Base-by-base conservation (phyloP, 1,140 invertebrate species). In the Ridgeia piscesae region DNA sequence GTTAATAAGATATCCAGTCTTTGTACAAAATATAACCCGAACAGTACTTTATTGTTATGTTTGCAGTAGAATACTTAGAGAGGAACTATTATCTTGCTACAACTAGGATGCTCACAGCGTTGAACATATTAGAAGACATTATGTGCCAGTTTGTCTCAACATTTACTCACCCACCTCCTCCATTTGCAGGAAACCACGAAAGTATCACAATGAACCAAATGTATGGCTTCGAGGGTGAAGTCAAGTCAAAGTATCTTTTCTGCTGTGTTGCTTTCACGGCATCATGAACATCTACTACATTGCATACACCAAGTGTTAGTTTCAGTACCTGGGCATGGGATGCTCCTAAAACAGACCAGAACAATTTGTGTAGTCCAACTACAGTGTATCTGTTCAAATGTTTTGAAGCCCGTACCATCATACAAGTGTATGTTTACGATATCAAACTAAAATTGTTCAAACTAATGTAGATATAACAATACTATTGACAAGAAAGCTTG, bases 191-290 rank as follows among this genome's bases (percentile, higher is more conserved):
- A 50, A 99, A 99, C 96, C 99, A 99, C 96, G 99, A 99, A 95
- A 99, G 98, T 94, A 97, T 98, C 34, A 99, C 98, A 31, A 99
- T 99, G 99, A 99, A 99, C 96, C 98, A 99, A 96, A 99, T 99
- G 98, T 99, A 99, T 96, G 99, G 99, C 33, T 99, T 99, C 96
- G 98, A 99, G 94, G 99, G 99, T 2, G 99, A 99, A 97, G 99
- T 99, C 0, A 98, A 98, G 94, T 97, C 98, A 9, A 99, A 99
- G 96, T 99, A 96, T 96, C 95, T 95, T 96, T 96, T 6, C 4
- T 77, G 58, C 27, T 77, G 58, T 21, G 11, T 8, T 31, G 27
- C 14, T 77, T 77, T 21, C 11, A 77, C 27, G 27, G 6, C 11
- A 90, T 90, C 11, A 90, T 14, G 34, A 33, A 90, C 11, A 90